Evolutionary conservation across 1,140 invertebrate genomes (phyloP).

Genomic region (Lycorma delicatula): DNA sequence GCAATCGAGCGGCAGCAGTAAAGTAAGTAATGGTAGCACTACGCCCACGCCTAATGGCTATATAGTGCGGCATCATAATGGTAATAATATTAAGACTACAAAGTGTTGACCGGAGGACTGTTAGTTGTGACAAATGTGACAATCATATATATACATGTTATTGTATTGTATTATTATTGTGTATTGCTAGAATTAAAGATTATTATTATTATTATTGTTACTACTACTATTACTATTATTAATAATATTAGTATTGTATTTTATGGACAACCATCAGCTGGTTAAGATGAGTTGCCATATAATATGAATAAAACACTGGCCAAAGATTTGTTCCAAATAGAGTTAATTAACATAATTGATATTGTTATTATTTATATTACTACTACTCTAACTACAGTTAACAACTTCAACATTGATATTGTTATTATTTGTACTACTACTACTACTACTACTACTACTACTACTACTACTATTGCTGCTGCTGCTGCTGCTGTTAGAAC

Average conservation of each 20-base stretch:
- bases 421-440: too few relatives aligned
- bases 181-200: not conserved
- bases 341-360: not conserved
- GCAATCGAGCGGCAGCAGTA: constrained; percentile 37
- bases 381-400: too few relatives aligned
- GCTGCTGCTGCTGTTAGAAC: too few relatives aligned
- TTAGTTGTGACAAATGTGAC: not conserved
- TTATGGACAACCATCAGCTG: too few relatives aligned
- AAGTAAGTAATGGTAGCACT: constrained; percentile 39
- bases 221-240: not conserved
- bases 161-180: not conserved
- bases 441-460: too few relatives aligned
- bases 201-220: not conserved
- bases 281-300: too few relatives aligned
- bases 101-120: constrained; percentile 13
- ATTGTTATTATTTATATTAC: not conserved
- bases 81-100: constrained; percentile 23
- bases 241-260: too few relatives aligned
- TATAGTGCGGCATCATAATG: constrained; percentile 19
- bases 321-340: constrained; percentile 4
- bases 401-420: too few relatives aligned
- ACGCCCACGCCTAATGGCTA: constrained; percentile 37
- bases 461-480: too few relatives aligned
- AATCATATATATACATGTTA: not conserved
- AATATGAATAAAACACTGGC: too few relatives aligned